These are phyloP conservation scores for Bellardia bayeri DNA, from an alignment of 2,888 invertebrate species.

Conservation along the genomic window DNA sequence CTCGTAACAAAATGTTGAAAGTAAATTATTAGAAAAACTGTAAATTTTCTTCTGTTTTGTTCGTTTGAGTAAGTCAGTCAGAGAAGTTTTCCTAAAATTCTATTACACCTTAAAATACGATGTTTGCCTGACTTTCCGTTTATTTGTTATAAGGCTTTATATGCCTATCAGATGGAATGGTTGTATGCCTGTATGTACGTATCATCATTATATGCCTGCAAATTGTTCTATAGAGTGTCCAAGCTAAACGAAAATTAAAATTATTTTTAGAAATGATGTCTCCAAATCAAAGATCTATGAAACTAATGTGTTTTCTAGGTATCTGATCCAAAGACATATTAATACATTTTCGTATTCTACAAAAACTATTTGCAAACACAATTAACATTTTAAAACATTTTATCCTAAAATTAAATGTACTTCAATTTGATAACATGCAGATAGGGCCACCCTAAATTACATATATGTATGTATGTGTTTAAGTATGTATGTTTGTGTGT, in stretches of 20 bases:
- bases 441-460: too few species aligned
- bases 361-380: too few species aligned
- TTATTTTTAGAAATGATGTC: too few species aligned
- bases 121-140: slow-evolving; percentile 45
- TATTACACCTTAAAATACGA: slow-evolving; percentile 55
- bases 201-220: slow-evolving; percentile 1
- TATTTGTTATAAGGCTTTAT: slow-evolving; percentile 46
- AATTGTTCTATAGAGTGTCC: too few species aligned
- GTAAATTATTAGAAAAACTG: slow-evolving; percentile 60
- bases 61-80: slow-evolving; percentile 22
- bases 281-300: too few species aligned
- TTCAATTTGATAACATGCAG: too few species aligned
- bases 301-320: too few species aligned
- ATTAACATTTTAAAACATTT: too few species aligned
- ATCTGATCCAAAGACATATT: too few species aligned
- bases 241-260: too few species aligned
- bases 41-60: slow-evolving; percentile 27
- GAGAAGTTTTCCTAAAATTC: slow-evolving; percentile 46
- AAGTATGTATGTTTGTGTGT: not conserved
- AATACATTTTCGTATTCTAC: too few species aligned
- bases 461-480: not conserved
- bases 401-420: too few species aligned
- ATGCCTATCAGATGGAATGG: slow-evolving; percentile 22
- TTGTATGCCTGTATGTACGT: not conserved
- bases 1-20: slow-evolving; percentile 60